These are phyloP conservation scores for Anguilla obscura DNA, from an alignment of 2,797 vertebrate species.

Conservation along the genomic window DNA sequence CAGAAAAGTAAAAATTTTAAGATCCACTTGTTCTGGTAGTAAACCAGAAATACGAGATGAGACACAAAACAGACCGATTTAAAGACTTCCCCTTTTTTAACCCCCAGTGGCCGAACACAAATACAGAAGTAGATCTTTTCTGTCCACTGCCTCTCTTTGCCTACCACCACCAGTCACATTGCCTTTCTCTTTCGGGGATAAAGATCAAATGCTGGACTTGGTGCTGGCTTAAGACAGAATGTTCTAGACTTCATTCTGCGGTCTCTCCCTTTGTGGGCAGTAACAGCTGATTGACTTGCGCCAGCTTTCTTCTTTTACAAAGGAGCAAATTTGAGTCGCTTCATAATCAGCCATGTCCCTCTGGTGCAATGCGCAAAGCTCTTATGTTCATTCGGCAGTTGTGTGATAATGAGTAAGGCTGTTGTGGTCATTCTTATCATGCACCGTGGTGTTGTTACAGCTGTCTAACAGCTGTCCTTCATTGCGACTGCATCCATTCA, in stretches of 20 bases:
- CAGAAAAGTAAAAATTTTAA: background rate
- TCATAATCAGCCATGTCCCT: background rate
- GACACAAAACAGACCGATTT: background rate
- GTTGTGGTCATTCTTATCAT: background rate
- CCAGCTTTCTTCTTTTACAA: background rate
- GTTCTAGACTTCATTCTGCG: background rate
- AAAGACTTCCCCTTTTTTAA: background rate
- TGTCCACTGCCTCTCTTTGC: background rate
- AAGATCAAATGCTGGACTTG: background rate
- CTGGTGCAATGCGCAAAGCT: background rate
- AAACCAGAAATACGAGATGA: background rate
- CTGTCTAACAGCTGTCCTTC: background rate
- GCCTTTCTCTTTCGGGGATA: background rate
- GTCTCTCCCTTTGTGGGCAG: background rate
- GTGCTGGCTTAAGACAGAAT: background rate
- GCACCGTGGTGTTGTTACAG: background rate
- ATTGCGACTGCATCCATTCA: background rate
- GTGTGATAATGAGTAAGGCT: background rate
- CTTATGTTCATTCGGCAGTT: background rate
- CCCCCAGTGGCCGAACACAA: background rate
- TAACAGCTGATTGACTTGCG: background rate
- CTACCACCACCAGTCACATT: background rate
- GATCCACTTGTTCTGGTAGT: background rate
- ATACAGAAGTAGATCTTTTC: too few species aligned
- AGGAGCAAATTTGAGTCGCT: background rate